These are phyloP conservation scores for Pristionchus maxplancki DNA, from an alignment of 2,888 invertebrate genomes.

Conservation along the genomic window DNA sequence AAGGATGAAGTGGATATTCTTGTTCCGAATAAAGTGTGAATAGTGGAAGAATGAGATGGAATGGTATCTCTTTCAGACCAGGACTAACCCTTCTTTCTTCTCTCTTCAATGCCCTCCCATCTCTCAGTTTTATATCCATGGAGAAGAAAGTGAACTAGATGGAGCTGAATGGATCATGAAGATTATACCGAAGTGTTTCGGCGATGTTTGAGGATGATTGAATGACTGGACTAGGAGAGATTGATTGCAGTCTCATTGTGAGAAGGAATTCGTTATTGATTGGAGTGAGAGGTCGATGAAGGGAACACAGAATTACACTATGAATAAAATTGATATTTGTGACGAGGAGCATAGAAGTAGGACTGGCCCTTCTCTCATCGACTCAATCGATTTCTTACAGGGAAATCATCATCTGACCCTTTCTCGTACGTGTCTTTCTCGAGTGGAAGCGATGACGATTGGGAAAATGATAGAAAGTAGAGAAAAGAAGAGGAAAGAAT, in stretches of 20 bases:
- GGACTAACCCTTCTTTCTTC: not conserved
- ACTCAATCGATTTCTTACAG: not conserved
- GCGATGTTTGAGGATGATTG: not conserved
- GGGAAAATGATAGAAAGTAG: not conserved
- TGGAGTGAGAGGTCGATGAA: not conserved
- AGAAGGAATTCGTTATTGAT: not conserved
- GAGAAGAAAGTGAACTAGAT: not conserved
- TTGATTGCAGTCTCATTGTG: not conserved
- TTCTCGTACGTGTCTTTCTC: not conserved
- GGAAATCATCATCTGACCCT: not conserved
- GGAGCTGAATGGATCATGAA: conserved; percentile 12
- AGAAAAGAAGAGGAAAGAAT: not conserved
- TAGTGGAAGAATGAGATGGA: not conserved
- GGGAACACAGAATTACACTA: not conserved
- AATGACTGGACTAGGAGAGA: not conserved
- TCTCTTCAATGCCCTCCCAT: not conserved
- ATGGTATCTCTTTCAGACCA: not conserved
- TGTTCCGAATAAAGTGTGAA: not conserved
- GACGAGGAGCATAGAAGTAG: not conserved
- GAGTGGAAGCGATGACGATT: not conserved
- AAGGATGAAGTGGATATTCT: not conserved
- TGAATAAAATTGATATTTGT: conserved; percentile 9
- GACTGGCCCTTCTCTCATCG: not conserved
- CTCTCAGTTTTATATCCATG: not conserved
- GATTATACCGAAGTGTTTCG: not conserved